These are phyloP conservation scores for Planiliza haematocheilus DNA, from an alignment of 2,113 vertebrate species.

Conservation along the genomic window DNA sequence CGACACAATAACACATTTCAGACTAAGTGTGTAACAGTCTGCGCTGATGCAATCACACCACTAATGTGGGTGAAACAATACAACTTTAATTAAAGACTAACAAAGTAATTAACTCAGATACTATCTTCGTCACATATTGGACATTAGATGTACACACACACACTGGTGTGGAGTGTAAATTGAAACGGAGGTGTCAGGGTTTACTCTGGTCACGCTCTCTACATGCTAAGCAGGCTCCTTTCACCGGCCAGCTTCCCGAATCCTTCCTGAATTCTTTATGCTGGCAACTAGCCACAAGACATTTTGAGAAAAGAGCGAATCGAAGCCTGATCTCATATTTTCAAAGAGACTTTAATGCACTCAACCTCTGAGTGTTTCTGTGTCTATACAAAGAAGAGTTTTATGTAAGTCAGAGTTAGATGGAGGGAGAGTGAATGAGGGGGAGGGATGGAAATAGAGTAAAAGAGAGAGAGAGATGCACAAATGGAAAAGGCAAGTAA, in stretches of 20 bases:
- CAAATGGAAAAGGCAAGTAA: constrained; percentile 10
- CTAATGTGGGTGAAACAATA: neutral
- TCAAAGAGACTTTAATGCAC: constrained; percentile 46
- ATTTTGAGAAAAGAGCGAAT: constrained; percentile 20
- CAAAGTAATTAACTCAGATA: neutral
- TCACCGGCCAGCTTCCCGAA: constrained; percentile 51
- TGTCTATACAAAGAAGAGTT: constrained; percentile 55
- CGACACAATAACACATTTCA: neutral
- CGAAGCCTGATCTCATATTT: constrained; percentile 28
- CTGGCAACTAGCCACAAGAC: constrained; percentile 30
- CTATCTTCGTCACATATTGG: neutral
- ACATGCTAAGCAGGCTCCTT: constrained; percentile 53
- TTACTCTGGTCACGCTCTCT: constrained; percentile 6
- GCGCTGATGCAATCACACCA: neutral
- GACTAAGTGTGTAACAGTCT: too few species aligned
- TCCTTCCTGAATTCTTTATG: constrained; percentile 40
- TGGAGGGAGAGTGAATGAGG: constrained; percentile 11
- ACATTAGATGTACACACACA: constrained; percentile 13
- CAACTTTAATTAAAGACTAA: constrained; percentile 1
- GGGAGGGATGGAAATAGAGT: constrained; percentile 19
- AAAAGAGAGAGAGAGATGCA: constrained; percentile 22
- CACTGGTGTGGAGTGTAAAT: neutral
- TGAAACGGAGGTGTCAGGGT: constrained; percentile 54
- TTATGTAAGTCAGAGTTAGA: constrained; percentile 65
- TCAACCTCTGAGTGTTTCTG: constrained; percentile 40